phyloP scores from a whole-genome alignment of 2,113 vertebrate species.

The Myrmecobius fasciatus region DNA sequence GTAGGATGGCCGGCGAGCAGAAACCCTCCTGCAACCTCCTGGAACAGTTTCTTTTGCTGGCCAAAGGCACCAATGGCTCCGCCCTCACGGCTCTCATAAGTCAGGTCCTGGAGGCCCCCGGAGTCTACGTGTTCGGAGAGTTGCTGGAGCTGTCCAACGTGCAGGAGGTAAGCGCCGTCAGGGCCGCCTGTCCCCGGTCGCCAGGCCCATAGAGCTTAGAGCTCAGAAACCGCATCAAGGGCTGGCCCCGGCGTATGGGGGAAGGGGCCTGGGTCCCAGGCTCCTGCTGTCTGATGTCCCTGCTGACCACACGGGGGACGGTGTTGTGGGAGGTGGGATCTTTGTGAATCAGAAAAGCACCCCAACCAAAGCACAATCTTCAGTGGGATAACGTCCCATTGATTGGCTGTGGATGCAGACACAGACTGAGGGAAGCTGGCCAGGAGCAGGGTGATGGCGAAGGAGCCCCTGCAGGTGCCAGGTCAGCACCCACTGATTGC shows the following conservation, averaged over 20 bases:
- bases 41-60: constrained; percentile 90
- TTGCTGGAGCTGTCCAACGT: constrained; percentile 88
- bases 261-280: neutral
- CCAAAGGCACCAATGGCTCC: constrained; percentile 88
- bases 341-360: constrained; percentile 15
- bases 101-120: constrained; percentile 90
- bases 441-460: neutral
- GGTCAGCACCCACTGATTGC: too few species aligned
- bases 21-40: constrained; percentile 87
- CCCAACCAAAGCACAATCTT: constrained; percentile 1
- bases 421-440: neutral
- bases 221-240: neutral
- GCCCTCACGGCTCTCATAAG: constrained; percentile 88
- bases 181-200: neutral
- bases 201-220: neutral
- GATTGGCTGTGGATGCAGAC: neutral
- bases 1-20: constrained; percentile 91
- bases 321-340: constrained; percentile 18
- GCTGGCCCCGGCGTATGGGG: neutral
- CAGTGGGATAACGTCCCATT: neutral
- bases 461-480: neutral
- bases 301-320: neutral
- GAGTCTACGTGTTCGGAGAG: constrained; percentile 90
- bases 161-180: constrained; percentile 85
- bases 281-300: constrained; percentile 24